Base-by-base conservation (phyloP, 2,797 vertebrate species). In the Manis crassicaudata region DNA sequence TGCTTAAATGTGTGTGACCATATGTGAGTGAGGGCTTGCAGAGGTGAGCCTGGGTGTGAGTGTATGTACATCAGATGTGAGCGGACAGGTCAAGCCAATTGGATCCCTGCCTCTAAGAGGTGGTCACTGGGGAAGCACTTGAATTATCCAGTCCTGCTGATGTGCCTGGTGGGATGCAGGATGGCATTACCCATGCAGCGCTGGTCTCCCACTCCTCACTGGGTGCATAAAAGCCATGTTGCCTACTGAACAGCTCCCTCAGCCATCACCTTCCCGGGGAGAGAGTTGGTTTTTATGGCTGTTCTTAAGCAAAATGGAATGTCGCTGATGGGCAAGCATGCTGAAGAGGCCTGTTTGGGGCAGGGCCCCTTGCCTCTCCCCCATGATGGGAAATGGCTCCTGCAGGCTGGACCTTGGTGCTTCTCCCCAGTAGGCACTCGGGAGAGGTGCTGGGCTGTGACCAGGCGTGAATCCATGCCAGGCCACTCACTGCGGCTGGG, bases 71-170 rank as follows among this genome's bases (percentile, higher is more conserved):
- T 50, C 14, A 56, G 60, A 88, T 84, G 84, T 95, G 97, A 97
- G 96, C 91, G 94, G 94, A 96, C 88, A 58, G 97, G 98, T 96
- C 97, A 95, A 17, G 46, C 12, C 63, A 7, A 0, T 23, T 65
- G 76, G 94, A 96, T 96, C 96, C 92, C 67, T 95, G 95, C 96
- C 96, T 97, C 97, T 96, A 96, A 88, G 94, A 93, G 96, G 94
- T 95, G 89, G 84, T 98, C 92, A 70, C 97, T 97, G 85, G 96
- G 97, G 97, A 98, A 96, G 96, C 43, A 86, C 97, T 98, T 96
- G 97, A 97, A 98, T 98, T 97, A 97, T 87, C 81, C 76, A 75
- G 77, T 90, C 88, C 90, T 96, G 95, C 95, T 96, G 87, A 96
- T 73, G 97, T 92, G 94, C 90, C 97, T 95, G 85, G 96, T 95